These are phyloP conservation scores for Thera obeliscata DNA, from an alignment of 2,888 invertebrate species.

Conservation along the genomic window DNA sequence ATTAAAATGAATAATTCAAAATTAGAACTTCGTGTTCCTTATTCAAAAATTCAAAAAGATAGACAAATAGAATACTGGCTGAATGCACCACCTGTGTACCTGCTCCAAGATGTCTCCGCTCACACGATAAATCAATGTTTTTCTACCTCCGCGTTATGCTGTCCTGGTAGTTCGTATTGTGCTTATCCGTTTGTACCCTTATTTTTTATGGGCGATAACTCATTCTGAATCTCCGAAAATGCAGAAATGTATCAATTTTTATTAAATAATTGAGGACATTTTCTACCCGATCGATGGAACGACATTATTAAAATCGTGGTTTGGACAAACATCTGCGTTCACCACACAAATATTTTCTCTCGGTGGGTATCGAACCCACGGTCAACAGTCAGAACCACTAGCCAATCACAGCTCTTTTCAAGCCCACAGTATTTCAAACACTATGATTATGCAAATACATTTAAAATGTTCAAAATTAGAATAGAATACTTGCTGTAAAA, in stretches of 20 bases:
- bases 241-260: conserved; percentile 6
- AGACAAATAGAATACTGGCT: conserved; percentile 3
- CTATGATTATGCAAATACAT: background rate
- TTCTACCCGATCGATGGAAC: too few species aligned
- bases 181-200: conserved; percentile 20
- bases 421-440: background rate
- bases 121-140: conserved; percentile 48
- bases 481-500: background rate
- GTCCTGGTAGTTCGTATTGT: conserved; percentile 27
- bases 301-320: too few species aligned
- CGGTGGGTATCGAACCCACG: too few species aligned
- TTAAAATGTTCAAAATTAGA: too few species aligned
- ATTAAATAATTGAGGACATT: background rate
- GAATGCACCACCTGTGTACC: conserved; percentile 40
- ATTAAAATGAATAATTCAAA: background rate
- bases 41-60: background rate
- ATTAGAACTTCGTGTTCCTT: background rate
- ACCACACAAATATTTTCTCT: too few species aligned
- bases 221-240: conserved; percentile 21
- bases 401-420: background rate
- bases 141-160: conserved; percentile 28
- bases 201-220: conserved; percentile 28
- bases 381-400: too few species aligned
- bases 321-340: too few species aligned
- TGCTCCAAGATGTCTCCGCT: conserved; percentile 43